Evolutionary conservation across 1,140 invertebrate genomes (phyloP).

Genomic region (Chlorops oryzae): DNA sequence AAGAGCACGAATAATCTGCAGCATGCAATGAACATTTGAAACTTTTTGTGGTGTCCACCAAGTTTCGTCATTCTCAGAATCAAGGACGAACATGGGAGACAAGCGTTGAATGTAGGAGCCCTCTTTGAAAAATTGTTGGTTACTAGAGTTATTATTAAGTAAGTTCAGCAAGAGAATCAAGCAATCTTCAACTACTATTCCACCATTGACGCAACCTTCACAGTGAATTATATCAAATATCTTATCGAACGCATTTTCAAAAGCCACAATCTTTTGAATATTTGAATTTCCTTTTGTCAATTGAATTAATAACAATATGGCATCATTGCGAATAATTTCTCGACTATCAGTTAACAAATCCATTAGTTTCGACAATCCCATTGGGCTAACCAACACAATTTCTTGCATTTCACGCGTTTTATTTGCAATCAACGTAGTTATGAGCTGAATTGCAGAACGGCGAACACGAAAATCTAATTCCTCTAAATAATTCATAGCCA

Average conservation of each 20-base stretch:
- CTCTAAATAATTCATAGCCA: constrained; percentile 84
- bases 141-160: constrained; percentile 91
- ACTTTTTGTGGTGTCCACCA: constrained; percentile 94
- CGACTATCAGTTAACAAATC: constrained; percentile 88
- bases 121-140: constrained; percentile 99
- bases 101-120: constrained; percentile 88
- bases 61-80: constrained; percentile 63
- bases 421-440: constrained; percentile 75
- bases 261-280: constrained; percentile 99
- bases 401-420: constrained; percentile 91
- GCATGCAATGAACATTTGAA: constrained; percentile 85
- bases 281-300: constrained; percentile 93
- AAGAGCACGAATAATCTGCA: constrained; percentile 82
- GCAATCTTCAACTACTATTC: constrained; percentile 98
- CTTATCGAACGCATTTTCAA: constrained; percentile 97
- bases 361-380: constrained; percentile 97
- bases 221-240: constrained; percentile 88
- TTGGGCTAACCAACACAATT: constrained; percentile 86
- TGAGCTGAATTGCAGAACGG: constrained; percentile 77
- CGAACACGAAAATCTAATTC: constrained; percentile 90
- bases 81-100: constrained; percentile 77
- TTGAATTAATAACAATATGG: constrained; percentile 85
- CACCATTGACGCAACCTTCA: constrained; percentile 91
- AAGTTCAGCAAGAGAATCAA: constrained; percentile 91
- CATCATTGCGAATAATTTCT: constrained; percentile 96